Percentiles rank a stretch among this genome's conserved stretches.
phyloP scores from a whole-genome alignment of 2,888 invertebrate genomes.

The Bellardia pandia region DNA sequence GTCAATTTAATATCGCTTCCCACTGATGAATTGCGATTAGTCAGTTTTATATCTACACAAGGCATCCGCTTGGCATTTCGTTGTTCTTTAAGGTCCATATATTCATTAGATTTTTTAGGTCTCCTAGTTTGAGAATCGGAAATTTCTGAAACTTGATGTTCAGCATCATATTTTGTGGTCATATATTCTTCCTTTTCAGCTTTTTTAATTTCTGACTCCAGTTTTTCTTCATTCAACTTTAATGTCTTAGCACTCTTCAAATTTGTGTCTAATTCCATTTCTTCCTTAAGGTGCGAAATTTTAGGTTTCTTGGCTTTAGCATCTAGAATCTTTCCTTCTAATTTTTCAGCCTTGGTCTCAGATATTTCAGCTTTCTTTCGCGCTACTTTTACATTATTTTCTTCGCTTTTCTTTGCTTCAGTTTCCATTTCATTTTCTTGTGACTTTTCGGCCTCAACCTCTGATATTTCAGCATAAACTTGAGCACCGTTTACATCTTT shows the following conservation, averaged over 20 bases:
- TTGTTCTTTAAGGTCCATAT: conserved; percentile 78
- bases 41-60: conserved; percentile 86
- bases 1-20: conserved; percentile 91
- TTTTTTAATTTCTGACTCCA: conserved; percentile 64
- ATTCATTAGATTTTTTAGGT: conserved; percentile 75
- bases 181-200: conserved; percentile 53
- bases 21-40: conserved; percentile 90
- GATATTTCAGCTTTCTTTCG: too few species aligned
- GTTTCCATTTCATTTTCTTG: too few species aligned
- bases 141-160: neutral
- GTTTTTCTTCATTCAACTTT: conserved; percentile 46
- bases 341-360: too few species aligned
- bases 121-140: neutral
- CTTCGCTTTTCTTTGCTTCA: conserved; percentile 20
- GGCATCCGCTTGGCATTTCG: conserved; percentile 80
- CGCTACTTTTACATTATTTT: too few species aligned
- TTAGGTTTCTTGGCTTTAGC: conserved; percentile 1
- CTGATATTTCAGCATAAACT: too few species aligned
- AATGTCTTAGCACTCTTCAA: conserved; percentile 45
- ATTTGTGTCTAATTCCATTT: conserved; percentile 59
- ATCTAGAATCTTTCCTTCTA: too few species aligned
- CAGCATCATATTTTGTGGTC: neutral
- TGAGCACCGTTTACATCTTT: too few species aligned
- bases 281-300: neutral
- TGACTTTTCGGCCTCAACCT: too few species aligned